Base-by-base conservation (phyloP, 2,113 vertebrate genomes). In the Laterallus jamaicensis region DNA sequence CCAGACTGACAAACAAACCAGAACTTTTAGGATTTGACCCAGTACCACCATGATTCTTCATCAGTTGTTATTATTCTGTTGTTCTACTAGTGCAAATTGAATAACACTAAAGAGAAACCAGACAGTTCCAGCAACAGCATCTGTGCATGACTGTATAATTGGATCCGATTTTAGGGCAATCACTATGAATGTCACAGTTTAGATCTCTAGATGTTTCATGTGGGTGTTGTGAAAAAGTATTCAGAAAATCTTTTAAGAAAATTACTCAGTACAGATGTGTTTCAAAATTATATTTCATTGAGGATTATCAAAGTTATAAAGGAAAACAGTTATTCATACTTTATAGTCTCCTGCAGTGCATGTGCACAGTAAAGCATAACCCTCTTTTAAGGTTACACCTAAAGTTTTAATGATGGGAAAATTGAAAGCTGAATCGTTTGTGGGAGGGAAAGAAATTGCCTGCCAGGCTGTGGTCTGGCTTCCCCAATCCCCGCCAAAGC, bases 91-190 rank as follows among this genome's bases (percentile, higher is more conserved):
- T 78, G 42, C n/a, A 78, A 86, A 18, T 29, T 74, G 31, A 91
- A 67, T 68, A 90, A 64, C 2, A 7, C 68, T 71, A 21, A 84
- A 52, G 54, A 86, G 60, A 90, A 92, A 86, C 70, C 14, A 70
- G 35, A 37, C 39, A 37, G 25, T 81, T 84, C 63, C 55, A 70
- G 4, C 52, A 59, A n/a, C 0, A 0, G 22, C 6, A 10, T 75
- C 54, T 82, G 13, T 84, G 49, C 62, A 15, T 82, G 39, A 39
- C 80, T 68, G 28, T 78, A 20, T 84, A 91, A 94, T 66, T 86
- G 79, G 71, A 81, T 95, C 60, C 56, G 32, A 83, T 87, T 94
- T 88, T 77, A 94, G 42, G 87, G 66, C 90, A 94, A 50, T 83
- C 69, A 75, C 55, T 92, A 39, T 70, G 59, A 85, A 87, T 79